Percentiles rank a stretch among this genome's conserved stretches.
phyloP scores from a whole-genome alignment of 2,888 invertebrate genomes.

The Meghimatium bilineatum region DNA sequence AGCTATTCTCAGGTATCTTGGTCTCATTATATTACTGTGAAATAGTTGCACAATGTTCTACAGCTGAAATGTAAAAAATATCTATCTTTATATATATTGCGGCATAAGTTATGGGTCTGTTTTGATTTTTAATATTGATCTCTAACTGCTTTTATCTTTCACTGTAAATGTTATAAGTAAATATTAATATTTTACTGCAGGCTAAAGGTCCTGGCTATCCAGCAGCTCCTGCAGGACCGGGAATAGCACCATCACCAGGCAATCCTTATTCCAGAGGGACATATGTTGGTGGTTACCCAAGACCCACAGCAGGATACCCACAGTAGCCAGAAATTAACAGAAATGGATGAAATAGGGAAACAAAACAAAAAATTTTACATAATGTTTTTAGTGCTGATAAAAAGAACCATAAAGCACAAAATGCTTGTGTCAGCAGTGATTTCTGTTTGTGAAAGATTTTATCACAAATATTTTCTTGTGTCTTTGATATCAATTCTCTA shows the following conservation, averaged over 20 bases:
- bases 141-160: neutral
- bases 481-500: neutral
- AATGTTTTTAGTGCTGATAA: neutral
- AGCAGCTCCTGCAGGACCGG: constrained; percentile 35
- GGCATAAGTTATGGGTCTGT: too few species aligned
- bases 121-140: too few species aligned
- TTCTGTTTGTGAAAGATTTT: neutral
- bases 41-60: too few species aligned
- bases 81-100: too few species aligned
- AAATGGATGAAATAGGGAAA: neutral
- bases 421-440: neutral
- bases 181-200: constrained; percentile 20
- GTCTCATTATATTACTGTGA: too few species aligned
- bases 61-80: too few species aligned
- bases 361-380: neutral
- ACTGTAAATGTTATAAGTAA: neutral
- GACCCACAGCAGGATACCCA: constrained; percentile 65
- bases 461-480: neutral
- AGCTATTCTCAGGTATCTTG: too few species aligned
- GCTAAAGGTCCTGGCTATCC: constrained; percentile 49
- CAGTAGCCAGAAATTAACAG: constrained; percentile 54
- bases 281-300: constrained; percentile 63
- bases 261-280: constrained; percentile 67
- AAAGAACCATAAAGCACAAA: neutral
- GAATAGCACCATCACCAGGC: constrained; percentile 40